Evolutionary conservation across 2,113 vertebrate genomes (phyloP).

Genomic region (Rousettus leschenaultii): DNA sequence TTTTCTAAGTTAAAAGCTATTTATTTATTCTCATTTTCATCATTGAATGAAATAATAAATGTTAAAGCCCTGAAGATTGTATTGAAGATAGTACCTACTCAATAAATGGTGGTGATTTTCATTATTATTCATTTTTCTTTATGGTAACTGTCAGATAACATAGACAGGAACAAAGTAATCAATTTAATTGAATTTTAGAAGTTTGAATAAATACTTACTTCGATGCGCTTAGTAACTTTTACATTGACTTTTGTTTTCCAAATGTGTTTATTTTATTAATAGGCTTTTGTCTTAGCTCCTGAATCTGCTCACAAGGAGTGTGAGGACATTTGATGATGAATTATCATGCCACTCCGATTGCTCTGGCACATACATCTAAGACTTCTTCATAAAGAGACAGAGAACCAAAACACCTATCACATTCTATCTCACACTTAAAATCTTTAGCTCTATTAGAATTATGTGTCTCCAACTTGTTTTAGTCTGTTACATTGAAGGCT

Average conservation of each 20-base stretch:
- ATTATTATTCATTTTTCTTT: background rate
- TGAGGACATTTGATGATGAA: background rate
- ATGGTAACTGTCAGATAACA: background rate
- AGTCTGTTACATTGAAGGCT: background rate
- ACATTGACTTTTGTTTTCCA: background rate
- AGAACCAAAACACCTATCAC: background rate
- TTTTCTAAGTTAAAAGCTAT: background rate
- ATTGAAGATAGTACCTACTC: background rate
- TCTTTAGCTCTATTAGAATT: background rate
- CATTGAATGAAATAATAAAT: background rate
- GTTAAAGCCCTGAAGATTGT: background rate
- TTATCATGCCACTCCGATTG: background rate
- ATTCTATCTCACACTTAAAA: background rate
- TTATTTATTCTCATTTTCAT: background rate
- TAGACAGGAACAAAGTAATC: background rate
- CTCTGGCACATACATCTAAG: background rate
- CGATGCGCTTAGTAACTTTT: background rate
- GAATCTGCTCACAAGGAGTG: background rate
- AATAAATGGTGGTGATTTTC: background rate
- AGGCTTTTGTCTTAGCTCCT: background rate
- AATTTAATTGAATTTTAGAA: background rate
- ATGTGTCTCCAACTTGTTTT: background rate
- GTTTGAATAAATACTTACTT: background rate
- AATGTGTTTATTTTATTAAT: background rate
- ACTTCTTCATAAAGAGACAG: background rate